These are phyloP conservation scores for Drosophila ananassae DNA, from an alignment of 1,140 invertebrate species.

Conservation along the genomic window DNA sequence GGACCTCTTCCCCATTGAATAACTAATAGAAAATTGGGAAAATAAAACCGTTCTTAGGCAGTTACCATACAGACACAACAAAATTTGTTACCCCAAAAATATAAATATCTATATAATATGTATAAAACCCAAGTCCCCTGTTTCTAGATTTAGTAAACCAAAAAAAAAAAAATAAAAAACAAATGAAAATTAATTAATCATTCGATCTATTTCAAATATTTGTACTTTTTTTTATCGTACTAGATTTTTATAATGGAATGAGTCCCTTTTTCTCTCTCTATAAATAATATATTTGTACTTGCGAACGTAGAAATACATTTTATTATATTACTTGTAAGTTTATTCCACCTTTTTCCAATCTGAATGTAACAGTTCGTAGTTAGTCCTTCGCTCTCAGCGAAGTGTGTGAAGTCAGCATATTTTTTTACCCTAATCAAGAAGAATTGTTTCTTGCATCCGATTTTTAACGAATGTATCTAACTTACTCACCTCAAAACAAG, in stretches of 20 bases:
- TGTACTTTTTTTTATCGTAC: slow-evolving; percentile 38
- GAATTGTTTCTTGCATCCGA: slow-evolving; percentile 37
- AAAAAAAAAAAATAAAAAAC: not conserved
- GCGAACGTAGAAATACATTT: slow-evolving; percentile 34
- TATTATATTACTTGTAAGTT: slow-evolving; percentile 42
- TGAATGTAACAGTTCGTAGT: slow-evolving; percentile 70
- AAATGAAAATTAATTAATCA: slow-evolving; percentile 11
- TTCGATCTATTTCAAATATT: slow-evolving; percentile 12
- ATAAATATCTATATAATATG: slow-evolving; percentile 34
- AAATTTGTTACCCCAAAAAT: slow-evolving; percentile 19
- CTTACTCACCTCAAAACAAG: slow-evolving; percentile 33
- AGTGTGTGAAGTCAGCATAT: slow-evolving; percentile 24
- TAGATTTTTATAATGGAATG: slow-evolving; percentile 58
- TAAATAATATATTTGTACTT: slow-evolving; percentile 47
- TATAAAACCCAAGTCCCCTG: slow-evolving; percentile 11
- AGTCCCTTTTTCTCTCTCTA: slow-evolving; percentile 44
- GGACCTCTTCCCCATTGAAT: slow-evolving; percentile 8
- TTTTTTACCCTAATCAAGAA: slow-evolving; percentile 8
- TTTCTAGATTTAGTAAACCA: slow-evolving; percentile 26
- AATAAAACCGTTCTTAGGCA: not conserved
- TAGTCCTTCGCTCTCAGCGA: slow-evolving; percentile 55
- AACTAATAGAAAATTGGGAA: slow-evolving; percentile 29
- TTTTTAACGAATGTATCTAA: slow-evolving; percentile 41
- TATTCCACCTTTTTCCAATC: slow-evolving; percentile 52
- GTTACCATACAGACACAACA: not conserved